Percentiles rank a stretch among this genome's conserved stretches.
phyloP scores from a whole-genome alignment of 2,797 vertebrate species.

The Odontamblyopus rebecca region DNA sequence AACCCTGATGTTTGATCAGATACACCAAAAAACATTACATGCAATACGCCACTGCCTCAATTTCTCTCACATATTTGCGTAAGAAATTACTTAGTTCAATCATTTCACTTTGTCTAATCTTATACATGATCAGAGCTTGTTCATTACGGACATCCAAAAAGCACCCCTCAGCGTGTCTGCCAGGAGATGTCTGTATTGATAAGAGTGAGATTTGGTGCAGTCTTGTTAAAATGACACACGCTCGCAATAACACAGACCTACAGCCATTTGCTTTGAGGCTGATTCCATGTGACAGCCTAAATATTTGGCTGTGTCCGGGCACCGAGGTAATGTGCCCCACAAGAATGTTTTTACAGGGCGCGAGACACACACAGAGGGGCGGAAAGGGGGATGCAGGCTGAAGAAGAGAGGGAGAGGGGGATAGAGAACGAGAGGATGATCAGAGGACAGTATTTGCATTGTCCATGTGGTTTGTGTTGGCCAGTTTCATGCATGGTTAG shows the following conservation, averaged over 20 bases:
- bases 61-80: slow-evolving; percentile 6
- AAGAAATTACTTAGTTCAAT: slow-evolving; percentile 3
- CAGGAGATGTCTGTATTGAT: slow-evolving; percentile 3
- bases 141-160: not conserved
- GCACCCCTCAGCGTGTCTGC: not conserved
- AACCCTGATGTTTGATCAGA: slow-evolving; percentile 7
- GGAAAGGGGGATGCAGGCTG: slow-evolving; percentile 12
- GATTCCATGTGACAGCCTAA: slow-evolving; percentile 75
- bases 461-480: slow-evolving; percentile 31
- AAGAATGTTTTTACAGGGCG: slow-evolving; percentile 73
- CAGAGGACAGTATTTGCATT: slow-evolving; percentile 6
- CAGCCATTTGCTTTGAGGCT: slow-evolving; percentile 68
- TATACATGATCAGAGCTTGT: not conserved
- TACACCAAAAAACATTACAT: slow-evolving; percentile 1
- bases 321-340: slow-evolving; percentile 72
- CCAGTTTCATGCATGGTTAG: slow-evolving; percentile 11
- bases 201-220: slow-evolving; percentile 12
- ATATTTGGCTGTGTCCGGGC: slow-evolving; percentile 74
- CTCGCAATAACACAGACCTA: slow-evolving; percentile 32
- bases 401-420: slow-evolving; percentile 20
- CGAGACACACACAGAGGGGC: slow-evolving; percentile 20
- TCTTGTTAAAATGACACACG: slow-evolving; percentile 39
- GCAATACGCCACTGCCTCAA: not conserved
- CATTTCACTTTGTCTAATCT: not conserved
- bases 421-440: slow-evolving; percentile 32